Conservation (phyloP, 2,113 vertebrate species). For the Trichechus manatus region DNA sequence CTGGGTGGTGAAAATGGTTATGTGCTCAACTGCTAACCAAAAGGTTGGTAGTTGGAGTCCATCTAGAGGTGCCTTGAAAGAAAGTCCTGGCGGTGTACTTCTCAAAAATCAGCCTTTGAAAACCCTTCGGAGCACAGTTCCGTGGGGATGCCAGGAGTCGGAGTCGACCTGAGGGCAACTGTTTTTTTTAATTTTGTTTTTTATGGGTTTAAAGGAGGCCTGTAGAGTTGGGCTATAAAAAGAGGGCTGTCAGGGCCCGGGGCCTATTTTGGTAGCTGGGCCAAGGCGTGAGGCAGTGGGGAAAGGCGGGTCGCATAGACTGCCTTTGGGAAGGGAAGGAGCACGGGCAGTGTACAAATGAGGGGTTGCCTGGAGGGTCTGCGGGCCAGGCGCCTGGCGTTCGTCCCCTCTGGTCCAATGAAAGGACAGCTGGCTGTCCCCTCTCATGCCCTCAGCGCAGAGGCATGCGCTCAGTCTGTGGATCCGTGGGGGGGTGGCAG, state of each 20-base stretch:
- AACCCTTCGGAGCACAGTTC: neutral
- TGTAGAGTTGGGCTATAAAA: slow-evolving; percentile 33
- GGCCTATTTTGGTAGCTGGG: neutral
- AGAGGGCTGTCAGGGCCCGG: neutral
- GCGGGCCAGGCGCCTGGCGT: fast-evolving
- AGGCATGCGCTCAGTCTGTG: neutral
- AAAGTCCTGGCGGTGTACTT: neutral
- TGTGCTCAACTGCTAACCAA: neutral
- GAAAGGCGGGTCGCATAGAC: fast-evolving
- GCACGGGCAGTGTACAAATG: fast-evolving
- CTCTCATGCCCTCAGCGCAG: neutral
- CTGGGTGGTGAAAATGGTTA: neutral
- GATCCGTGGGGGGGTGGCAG: neutral
- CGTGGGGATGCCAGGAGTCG: too few relatives aligned
- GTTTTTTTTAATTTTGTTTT: neutral
- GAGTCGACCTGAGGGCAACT: neutral
- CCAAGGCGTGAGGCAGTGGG: slow-evolving; percentile 26
- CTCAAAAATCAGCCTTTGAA: neutral
- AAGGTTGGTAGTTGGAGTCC: neutral
- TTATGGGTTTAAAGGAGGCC: slow-evolving; percentile 74
- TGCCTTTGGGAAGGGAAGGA: too few relatives aligned
- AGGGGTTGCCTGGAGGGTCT: too few relatives aligned
- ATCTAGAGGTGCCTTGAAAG: neutral
- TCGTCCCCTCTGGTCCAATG: fast-evolving
- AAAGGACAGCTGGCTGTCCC: neutral